These are phyloP conservation scores for Enteromius radiatus DNA, from an alignment of 2,797 vertebrate genomes.

Conservation along the genomic window DNA sequence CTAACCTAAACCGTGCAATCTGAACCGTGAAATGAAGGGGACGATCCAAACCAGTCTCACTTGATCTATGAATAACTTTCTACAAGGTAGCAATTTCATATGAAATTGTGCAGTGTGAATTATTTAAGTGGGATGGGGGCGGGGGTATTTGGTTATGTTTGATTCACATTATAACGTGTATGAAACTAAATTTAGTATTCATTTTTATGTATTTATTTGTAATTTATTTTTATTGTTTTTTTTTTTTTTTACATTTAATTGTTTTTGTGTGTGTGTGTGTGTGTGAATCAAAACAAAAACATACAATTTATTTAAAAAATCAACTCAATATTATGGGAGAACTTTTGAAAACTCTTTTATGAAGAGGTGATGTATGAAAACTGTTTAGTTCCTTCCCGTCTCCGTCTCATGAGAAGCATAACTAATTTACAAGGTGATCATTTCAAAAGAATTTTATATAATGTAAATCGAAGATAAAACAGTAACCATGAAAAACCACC, in stretches of 20 bases:
- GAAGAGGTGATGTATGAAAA: background rate
- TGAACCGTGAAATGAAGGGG: background rate
- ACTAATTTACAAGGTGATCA: background rate
- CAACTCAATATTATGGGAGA: background rate
- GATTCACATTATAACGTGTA: no score
- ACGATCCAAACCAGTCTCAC: background rate
- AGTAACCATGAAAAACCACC: no score
- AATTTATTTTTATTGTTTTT: background rate
- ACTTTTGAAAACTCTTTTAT: background rate
- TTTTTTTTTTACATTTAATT: no score
- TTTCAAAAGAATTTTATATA: background rate
- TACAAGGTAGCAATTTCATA: background rate
- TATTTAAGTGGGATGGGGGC: no score
- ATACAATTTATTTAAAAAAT: no score
- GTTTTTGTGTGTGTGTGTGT: no score
- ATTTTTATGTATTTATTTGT: background rate
- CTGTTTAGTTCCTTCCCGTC: background rate
- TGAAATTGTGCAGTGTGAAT: background rate
- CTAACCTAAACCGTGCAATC: background rate
- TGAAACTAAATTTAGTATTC: background rate
- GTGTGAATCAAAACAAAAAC: no score
- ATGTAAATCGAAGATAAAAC: background rate
- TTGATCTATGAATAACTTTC: background rate
- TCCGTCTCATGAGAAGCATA: background rate
- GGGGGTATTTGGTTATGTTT: background rate